Evolutionary conservation across 1,140 invertebrate genomes (phyloP).

Genomic region (Bombus fervidus): DNA sequence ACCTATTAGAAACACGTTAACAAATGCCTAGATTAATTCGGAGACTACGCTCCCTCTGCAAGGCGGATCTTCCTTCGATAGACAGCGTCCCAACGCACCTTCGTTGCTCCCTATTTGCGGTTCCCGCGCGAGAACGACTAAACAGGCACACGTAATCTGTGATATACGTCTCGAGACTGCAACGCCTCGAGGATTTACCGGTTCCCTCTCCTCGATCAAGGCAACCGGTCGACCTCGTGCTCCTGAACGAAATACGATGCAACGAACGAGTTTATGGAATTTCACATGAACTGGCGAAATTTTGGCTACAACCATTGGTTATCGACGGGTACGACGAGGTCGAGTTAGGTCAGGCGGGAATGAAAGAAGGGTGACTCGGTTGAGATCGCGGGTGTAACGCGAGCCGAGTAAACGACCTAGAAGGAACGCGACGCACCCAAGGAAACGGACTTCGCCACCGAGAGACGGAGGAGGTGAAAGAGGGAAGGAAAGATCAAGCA

Average conservation of each 20-base stretch:
- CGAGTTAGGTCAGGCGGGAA: not conserved
- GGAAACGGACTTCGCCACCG: slow-evolving; percentile 48
- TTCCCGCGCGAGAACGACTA: slow-evolving; percentile 10
- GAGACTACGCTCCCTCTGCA: slow-evolving; percentile 41
- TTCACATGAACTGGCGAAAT: not conserved
- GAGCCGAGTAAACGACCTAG: slow-evolving; percentile 65
- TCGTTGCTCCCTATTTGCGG: slow-evolving; percentile 8
- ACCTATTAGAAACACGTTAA: slow-evolving; percentile 73
- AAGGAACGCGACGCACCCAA: slow-evolving; percentile 46
- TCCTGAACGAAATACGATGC: not conserved
- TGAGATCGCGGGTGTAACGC: slow-evolving; percentile 64
- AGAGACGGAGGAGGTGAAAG: slow-evolving; percentile 28
- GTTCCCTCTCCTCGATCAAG: no score
- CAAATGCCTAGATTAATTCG: slow-evolving; percentile 69
- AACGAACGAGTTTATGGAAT: no score
- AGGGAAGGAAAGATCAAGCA: slow-evolving; percentile 78
- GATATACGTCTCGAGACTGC: slow-evolving; percentile 65
- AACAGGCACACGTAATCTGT: slow-evolving; percentile 53
- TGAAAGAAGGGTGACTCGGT: not conserved
- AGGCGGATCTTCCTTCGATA: slow-evolving; percentile 36
- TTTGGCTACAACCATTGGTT: not conserved
- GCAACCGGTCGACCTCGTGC: not conserved
- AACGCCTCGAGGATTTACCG: slow-evolving; percentile 60
- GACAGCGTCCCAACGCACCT: not conserved
- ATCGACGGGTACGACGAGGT: not conserved